Evolutionary conservation across 1,140 invertebrate species (phyloP).

Genomic region (Himalopsyche phryganea): DNA sequence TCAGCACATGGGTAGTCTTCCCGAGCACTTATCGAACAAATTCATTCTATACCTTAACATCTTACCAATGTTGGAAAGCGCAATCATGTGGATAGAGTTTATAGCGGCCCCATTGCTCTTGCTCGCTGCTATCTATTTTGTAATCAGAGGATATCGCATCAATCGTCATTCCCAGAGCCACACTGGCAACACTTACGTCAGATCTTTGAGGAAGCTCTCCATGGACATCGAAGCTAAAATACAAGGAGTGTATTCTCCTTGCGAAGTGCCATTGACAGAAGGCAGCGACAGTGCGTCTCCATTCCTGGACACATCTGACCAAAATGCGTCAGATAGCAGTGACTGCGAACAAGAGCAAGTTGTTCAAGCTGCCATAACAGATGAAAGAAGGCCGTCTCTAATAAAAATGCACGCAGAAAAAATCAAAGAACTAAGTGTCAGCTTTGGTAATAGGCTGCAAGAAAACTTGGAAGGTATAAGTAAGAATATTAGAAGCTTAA

Average conservation of each 20-base stretch:
- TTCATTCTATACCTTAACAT: constrained; percentile 72
- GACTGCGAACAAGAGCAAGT: constrained; percentile 2
- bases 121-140: constrained; percentile 38
- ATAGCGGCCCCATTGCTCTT: constrained; percentile 54
- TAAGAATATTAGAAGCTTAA: constrained; percentile 37
- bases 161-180: not conserved
- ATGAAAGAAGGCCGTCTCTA: constrained; percentile 27
- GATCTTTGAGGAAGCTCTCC: constrained; percentile 17
- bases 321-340: constrained; percentile 11
- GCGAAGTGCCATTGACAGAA: constrained; percentile 42
- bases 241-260: constrained; percentile 40
- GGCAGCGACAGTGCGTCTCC: constrained; percentile 18
- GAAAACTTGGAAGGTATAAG: constrained; percentile 40
- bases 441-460: constrained; percentile 40
- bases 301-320: constrained; percentile 9
- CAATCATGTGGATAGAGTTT: constrained; percentile 59
- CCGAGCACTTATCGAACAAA: constrained; percentile 56
- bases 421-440: constrained; percentile 41
- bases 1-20: constrained; percentile 67
- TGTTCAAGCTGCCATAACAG: not conserved
- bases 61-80: constrained; percentile 58
- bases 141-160: not conserved
- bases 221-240: constrained; percentile 27
- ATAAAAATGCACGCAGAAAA: constrained; percentile 40
- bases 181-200: constrained; percentile 1